Percentiles rank a stretch among this genome's conserved stretches.
Conservation (phyloP, 2,797 vertebrate species). For the Anisognathus igniventris region DNA sequence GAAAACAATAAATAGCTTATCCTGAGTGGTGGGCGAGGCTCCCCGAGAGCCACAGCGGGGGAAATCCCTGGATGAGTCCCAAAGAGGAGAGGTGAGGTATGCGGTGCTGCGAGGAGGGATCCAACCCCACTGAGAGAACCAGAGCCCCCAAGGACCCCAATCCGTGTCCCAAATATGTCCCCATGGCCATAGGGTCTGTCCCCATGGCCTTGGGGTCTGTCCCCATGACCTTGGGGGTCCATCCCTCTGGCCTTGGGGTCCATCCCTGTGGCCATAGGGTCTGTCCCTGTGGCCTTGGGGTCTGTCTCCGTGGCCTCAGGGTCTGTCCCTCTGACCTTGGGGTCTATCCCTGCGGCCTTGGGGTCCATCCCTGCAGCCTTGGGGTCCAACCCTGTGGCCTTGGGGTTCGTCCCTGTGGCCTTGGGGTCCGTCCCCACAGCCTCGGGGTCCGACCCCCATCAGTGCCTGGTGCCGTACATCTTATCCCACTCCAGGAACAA, state of each 20-base stretch:
- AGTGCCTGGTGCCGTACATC: conserved; percentile 87
- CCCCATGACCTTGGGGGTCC: not conserved
- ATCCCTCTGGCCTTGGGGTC: too few relatives aligned
- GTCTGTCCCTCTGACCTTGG: not conserved
- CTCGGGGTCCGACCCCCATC: conserved; percentile 37
- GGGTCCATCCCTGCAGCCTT: not conserved
- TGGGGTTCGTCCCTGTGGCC: not conserved
- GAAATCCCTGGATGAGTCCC: not conserved
- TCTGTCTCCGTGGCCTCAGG: fast-evolving
- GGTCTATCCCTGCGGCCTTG: too few relatives aligned
- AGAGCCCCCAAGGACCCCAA: not conserved
- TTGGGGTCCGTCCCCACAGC: not conserved
- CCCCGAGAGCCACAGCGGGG: not conserved
- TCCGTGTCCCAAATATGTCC: too few relatives aligned
- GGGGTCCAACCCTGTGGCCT: not conserved
- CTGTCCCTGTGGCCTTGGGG: too few relatives aligned
- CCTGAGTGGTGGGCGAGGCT: conserved; percentile 79
- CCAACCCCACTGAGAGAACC: not conserved
- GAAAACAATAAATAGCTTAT: conserved; percentile 84
- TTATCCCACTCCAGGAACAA: conserved; percentile 94
- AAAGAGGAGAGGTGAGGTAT: fast-evolving
- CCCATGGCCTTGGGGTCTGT: not conserved
- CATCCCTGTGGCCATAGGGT: fast-evolving
- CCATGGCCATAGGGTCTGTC: not conserved
- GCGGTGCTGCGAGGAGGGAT: not conserved